Percentiles rank a stretch among this genome's conserved stretches.
These are phyloP conservation scores for Meloidogyne hapla DNA, from an alignment of 1,140 invertebrate species.

Conservation along the genomic window DNA sequence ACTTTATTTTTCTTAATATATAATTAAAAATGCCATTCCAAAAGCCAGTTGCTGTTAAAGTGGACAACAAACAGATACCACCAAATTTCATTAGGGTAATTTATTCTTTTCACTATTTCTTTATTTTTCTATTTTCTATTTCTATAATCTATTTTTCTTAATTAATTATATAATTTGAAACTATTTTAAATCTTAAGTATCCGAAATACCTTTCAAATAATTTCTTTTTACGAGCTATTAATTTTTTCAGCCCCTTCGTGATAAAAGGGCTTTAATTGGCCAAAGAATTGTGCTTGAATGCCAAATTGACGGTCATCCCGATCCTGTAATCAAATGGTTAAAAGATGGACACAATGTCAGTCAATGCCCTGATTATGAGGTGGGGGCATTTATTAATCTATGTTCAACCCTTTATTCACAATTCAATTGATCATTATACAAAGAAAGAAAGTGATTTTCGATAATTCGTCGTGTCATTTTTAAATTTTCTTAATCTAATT, in stretches of 20 bases:
- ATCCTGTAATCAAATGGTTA: slow-evolving; percentile 53
- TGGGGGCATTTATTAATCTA: slow-evolving; percentile 10
- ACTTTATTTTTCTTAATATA: too few relatives aligned
- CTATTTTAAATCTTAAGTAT: not conserved
- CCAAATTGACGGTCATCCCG: slow-evolving; percentile 59
- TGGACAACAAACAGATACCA: slow-evolving; percentile 16
- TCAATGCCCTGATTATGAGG: slow-evolving; percentile 60
- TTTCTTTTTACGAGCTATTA: too few relatives aligned
- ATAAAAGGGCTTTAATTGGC: slow-evolving; percentile 60
- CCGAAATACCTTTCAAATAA: not conserved
- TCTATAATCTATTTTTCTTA: not conserved
- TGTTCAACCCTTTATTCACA: not conserved
- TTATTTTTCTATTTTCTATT: not conserved
- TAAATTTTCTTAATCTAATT: too few relatives aligned
- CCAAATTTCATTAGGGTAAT: slow-evolving; percentile 23
- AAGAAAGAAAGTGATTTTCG: too few relatives aligned
- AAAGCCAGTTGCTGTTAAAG: slow-evolving; percentile 17
- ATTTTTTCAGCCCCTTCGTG: slow-evolving; percentile 56
- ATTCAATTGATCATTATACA: not conserved
- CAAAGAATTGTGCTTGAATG: slow-evolving; percentile 61
- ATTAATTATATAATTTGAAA: not conserved
- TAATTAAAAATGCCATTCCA: slow-evolving; percentile 30
- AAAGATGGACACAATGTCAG: slow-evolving; percentile 61
- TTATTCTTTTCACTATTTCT: not conserved
- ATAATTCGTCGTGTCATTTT: too few relatives aligned